phyloP scores from a whole-genome alignment of 2,113 vertebrate genomes.

The Pampusana beccarii region DNA sequence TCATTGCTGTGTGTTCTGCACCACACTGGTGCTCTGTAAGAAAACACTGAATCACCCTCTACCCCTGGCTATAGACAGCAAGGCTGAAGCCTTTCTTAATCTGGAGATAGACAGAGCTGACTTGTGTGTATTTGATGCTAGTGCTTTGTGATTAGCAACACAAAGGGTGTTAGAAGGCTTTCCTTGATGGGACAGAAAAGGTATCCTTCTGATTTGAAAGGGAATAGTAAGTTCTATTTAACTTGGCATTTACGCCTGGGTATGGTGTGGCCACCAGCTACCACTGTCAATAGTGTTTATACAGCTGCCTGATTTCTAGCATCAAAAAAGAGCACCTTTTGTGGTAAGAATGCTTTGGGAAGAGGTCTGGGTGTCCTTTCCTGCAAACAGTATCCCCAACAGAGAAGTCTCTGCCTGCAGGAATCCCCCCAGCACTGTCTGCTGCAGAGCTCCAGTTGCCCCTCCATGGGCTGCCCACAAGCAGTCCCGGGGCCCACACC shows the following conservation, averaged over 20 bases:
- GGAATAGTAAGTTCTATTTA: background rate
- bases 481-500: background rate
- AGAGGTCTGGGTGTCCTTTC: background rate
- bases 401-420: background rate
- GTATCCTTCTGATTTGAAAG: background rate
- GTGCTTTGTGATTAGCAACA: background rate
- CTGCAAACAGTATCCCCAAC: background rate
- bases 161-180: background rate
- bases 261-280: background rate
- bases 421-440: background rate
- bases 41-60: background rate
- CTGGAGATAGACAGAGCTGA: background rate
- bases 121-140: background rate
- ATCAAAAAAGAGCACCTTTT: background rate
- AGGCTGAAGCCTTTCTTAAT: background rate
- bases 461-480: background rate
- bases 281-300: background rate
- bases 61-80: background rate
- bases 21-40: background rate
- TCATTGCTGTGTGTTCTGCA: background rate
- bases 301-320: background rate
- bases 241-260: background rate
- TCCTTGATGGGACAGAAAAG: background rate
- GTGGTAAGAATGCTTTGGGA: background rate
- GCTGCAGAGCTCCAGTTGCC: background rate